These are phyloP conservation scores for Marmota flaviventris DNA, from an alignment of 2,113 vertebrate genomes.

Conservation along the genomic window DNA sequence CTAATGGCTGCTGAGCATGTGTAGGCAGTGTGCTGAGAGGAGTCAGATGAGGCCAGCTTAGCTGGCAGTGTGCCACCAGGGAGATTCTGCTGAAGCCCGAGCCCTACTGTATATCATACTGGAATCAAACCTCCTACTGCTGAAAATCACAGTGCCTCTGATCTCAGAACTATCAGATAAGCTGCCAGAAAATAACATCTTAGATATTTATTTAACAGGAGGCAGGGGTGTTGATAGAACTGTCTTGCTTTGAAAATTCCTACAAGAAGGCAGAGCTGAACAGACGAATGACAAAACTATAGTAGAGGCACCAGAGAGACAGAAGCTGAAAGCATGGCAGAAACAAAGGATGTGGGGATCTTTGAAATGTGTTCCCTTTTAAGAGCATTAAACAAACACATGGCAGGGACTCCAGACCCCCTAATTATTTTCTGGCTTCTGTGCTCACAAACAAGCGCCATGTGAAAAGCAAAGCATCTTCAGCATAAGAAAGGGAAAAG, in stretches of 20 bases:
- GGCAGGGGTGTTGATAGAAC: conserved; percentile 57
- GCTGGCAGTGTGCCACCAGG: conserved; percentile 38
- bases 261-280: conserved; percentile 47
- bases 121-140: conserved; percentile 55
- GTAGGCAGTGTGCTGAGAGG: not conserved
- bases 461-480: conserved; percentile 40
- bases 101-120: conserved; percentile 49
- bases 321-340: conserved; percentile 38
- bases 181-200: conserved; percentile 71
- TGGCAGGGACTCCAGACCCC: not conserved
- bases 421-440: conserved; percentile 60
- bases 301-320: not conserved
- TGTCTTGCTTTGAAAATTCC: conserved; percentile 70
- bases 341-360: conserved; percentile 47
- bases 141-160: conserved; percentile 65
- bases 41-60: not conserved
- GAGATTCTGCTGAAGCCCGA: conserved; percentile 3
- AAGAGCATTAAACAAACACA: conserved; percentile 57
- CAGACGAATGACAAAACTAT: conserved; percentile 42
- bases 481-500: not conserved
- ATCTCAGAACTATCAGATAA: conserved; percentile 69
- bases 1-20: conserved; percentile 15
- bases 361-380: conserved; percentile 71
- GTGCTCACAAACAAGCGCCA: conserved; percentile 34
- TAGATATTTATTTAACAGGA: conserved; percentile 72